Conservation (phyloP, 1,140 invertebrate species). For the Hylaeus anthracinus region DNA sequence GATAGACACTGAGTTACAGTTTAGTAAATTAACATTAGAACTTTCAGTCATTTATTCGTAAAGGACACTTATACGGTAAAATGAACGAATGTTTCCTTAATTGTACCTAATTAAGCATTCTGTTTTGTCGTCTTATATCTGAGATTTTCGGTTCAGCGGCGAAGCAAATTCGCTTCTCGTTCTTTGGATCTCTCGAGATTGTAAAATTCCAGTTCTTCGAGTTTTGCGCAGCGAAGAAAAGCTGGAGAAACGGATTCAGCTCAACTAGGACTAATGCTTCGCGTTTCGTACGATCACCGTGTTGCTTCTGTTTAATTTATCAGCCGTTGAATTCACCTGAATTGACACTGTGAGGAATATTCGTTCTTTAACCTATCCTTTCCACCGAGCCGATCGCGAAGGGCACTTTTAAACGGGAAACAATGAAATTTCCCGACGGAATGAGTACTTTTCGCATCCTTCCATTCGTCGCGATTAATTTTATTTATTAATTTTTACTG, state of each 20-base stretch:
- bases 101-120: background rate
- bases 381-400: background rate
- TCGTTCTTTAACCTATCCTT: background rate
- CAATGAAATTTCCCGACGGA: background rate
- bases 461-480: background rate
- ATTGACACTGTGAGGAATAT: background rate
- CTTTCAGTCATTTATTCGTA: slow-evolving; percentile 5
- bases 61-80: slow-evolving; percentile 26
- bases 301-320: no score
- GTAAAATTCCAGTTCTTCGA: background rate
- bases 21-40: background rate
- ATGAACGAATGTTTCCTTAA: background rate
- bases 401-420: background rate
- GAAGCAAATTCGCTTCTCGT: no score
- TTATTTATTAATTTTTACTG: background rate
- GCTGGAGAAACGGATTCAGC: no score
- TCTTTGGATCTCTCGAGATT: background rate
- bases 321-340: no score
- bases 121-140: background rate
- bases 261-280: no score
- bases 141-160: background rate
- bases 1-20: background rate
- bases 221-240: no score
- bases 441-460: background rate
- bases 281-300: background rate